Evolutionary conservation across 2,797 vertebrate genomes (phyloP), one percentile per base, ranked within the genome.

Genomic region (Sebastiscus albofasciatus): DNA sequence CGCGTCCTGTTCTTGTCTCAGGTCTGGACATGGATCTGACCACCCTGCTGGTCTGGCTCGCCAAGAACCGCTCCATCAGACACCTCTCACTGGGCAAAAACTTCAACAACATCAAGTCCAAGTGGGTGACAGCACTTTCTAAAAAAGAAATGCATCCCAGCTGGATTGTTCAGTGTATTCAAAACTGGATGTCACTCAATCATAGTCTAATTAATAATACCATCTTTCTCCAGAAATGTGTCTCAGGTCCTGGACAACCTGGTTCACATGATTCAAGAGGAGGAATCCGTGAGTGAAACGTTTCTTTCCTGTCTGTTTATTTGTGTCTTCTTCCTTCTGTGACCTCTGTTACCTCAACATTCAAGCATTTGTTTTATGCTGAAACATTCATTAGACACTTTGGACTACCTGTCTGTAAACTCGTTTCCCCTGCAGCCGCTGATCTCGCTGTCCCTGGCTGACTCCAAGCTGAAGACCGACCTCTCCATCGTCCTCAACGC

Each of bases 101-200:
- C 94, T 99, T 99, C 95, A 98, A 96, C 95, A 99, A 98, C 95
- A 99, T 99, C 96, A 99, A 99, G 93, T 96, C 98, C 94, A 99
- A 98, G 98, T 99, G 95, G 60, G 94, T 81, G 27, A 14, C 54
- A 24, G 3, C 42, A 0, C 22, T 31, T 58, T 6, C 8, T 13
- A 5, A 72, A 18, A 31, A 42, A 42, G 0, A 18, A 2, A 14
- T 1, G 2, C 24, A 10, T 9, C 39, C n/a, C 16, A 39, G 1
- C 31, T 49, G 14, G 14, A 26, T 56, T 34, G 33, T 33, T n/a
- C 0, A 46, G 42, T 46, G 42, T n/a, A 12, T 12, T 22, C 4
- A 27, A 8, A n/a, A 31, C 2, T 22, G 33, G 8, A 29, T 29
- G 33, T 33, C n/a, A 8, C 4, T 22, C 49, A 11, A 10, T 31